Evolutionary conservation across 2,113 vertebrate species (phyloP).

Genomic region (Neoarius graeffei): DNA sequence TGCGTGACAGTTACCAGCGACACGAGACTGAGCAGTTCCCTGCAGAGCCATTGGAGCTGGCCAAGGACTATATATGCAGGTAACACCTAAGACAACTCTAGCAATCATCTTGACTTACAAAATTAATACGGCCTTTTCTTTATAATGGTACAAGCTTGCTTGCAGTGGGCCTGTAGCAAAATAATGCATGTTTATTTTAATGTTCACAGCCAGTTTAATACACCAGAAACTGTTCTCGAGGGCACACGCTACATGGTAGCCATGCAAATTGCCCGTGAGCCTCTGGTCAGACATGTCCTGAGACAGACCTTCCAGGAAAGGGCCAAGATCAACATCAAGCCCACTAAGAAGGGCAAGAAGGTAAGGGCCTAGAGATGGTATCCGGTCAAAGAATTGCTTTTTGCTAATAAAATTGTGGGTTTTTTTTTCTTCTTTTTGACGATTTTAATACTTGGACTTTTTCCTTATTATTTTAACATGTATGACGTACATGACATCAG

Average conservation of each 20-base stretch:
- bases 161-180: neutral
- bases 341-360: slow-evolving; percentile 98
- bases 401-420: neutral
- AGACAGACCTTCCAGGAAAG: slow-evolving; percentile 96
- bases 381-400: neutral
- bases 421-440: neutral
- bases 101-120: neutral
- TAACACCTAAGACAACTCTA: slow-evolving; percentile 42
- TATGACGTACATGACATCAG: neutral
- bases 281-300: slow-evolving; percentile 93
- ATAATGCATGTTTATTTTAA: neutral
- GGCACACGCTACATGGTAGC: slow-evolving; percentile 98
- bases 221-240: slow-evolving; percentile 89
- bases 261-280: slow-evolving; percentile 95
- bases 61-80: slow-evolving; percentile 97
- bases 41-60: slow-evolving; percentile 92
- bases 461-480: neutral
- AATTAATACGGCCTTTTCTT: neutral
- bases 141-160: neutral
- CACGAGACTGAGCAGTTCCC: slow-evolving; percentile 98
- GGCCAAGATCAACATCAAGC: slow-evolving; percentile 94
- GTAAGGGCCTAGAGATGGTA: slow-evolving; percentile 60
- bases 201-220: slow-evolving; percentile 84
- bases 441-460: neutral
- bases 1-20: slow-evolving; percentile 96